phyloP scores from a whole-genome alignment of 2,888 invertebrate species.

The Patella depressa region DNA sequence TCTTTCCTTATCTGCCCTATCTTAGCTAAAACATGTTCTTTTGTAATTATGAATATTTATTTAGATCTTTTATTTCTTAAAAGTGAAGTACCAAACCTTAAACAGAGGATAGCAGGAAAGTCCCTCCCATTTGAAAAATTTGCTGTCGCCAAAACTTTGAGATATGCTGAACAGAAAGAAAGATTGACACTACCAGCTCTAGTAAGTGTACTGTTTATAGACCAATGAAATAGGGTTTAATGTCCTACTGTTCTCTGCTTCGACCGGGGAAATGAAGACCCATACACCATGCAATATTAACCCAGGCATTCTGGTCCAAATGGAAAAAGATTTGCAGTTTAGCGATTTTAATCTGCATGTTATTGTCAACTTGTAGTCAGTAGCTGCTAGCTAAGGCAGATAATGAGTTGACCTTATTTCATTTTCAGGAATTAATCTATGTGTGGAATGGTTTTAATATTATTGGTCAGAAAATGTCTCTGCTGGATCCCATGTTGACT shows the following conservation, averaged over 20 bases:
- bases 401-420: too few relatives aligned
- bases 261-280: too few relatives aligned
- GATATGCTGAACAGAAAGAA: constrained; percentile 83
- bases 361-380: too few relatives aligned
- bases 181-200: constrained; percentile 84
- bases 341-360: too few relatives aligned
- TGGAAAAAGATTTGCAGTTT: too few relatives aligned
- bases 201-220: constrained; percentile 62
- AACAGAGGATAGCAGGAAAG: constrained; percentile 94
- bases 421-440: constrained; percentile 83
- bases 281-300: too few relatives aligned
- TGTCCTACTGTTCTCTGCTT: too few relatives aligned
- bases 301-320: too few relatives aligned
- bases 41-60: not conserved
- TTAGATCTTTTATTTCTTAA: constrained; percentile 33
- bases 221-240: too few relatives aligned
- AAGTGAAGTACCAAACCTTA: constrained; percentile 85
- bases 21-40: not conserved
- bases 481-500: constrained; percentile 67
- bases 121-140: constrained; percentile 98
- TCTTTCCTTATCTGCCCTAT: not conserved
- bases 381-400: too few relatives aligned
- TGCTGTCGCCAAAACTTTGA: constrained; percentile 86
- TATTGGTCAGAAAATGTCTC: constrained; percentile 80
- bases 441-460: constrained; percentile 93